Evolutionary conservation across 92 coral and sea anemone genomes (phyloP), one percentile per base, ranked within the genome.

Genomic region (Epizoanthus illoricatus): DNA sequence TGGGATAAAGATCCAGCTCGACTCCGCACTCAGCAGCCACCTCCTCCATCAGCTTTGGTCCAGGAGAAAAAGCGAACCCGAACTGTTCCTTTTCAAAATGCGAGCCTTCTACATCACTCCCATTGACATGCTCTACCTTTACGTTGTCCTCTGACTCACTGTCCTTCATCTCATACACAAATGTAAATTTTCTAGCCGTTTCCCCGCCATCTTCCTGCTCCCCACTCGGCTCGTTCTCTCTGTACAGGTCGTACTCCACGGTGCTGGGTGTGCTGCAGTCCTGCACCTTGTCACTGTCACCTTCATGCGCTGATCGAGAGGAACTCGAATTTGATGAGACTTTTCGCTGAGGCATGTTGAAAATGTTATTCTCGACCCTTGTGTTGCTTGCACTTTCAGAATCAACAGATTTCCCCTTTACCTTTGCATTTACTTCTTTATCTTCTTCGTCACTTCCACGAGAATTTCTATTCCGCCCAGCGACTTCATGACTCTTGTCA

Each of bases 251-350:
- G 60, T 81, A 57, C 21, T 81, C 85, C 65, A 40, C 69, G n/a
- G 81, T 75, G 56, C 81, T 60, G 7, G 81, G 81, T 59, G 81
- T 75, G 56, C 81, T 75, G 18, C 69, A 60, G 36, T 28, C 42
- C 3, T 63, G 55, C 18, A 21, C 49, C 55, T 39, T 59, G 19
- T 68, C 73, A 43, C 43, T 68, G 17, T 68, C 73, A 39, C 12
- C 18, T 5, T 68, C 73, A 11, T 68, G 73, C 47, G 19, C 21
- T 16, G 73, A 40, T 45, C 18, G 73, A 13, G 52, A 15, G 47
- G 42, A 24, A 33, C 73, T 16, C 28, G 73, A 16, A 36, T 15
- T 18, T 1, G 43, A 68, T 40, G 70, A 23, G 5, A 40, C 70
- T 65, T 65, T 65, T 65, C n/a, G 19, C 43, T 5, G 43, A 17